Evolutionary conservation across 2,888 invertebrate genomes (phyloP).

Genomic region (Cheiracanthium punctorium): DNA sequence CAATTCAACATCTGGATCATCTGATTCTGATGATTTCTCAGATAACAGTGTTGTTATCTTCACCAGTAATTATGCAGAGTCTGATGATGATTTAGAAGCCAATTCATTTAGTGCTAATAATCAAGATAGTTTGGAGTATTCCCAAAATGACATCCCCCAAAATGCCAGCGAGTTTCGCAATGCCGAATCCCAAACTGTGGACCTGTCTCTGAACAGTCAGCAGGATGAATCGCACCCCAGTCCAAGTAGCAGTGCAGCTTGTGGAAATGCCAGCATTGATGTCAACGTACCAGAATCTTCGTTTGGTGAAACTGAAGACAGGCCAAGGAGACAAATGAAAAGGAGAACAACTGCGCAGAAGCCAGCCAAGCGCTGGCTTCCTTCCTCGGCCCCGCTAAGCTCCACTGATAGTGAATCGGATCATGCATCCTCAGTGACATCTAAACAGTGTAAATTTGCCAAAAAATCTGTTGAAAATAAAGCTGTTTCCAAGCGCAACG

Average conservation of each 20-base stretch:
- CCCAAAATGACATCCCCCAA: not conserved
- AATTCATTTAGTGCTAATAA: not conserved
- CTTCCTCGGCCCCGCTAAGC: not conserved
- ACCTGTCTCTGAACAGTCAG: not conserved
- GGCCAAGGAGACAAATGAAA: not conserved
- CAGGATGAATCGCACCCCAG: not conserved
- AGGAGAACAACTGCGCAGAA: not conserved
- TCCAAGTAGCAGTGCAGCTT: not conserved
- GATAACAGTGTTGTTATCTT: not conserved
- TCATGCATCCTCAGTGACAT: not conserved
- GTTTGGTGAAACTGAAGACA: not conserved
- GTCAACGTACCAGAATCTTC: not conserved
- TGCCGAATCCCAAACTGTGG: not conserved
- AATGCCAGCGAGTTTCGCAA: not conserved
- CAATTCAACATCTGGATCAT: not conserved
- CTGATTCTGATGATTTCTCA: not conserved
- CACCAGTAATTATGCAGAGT: not conserved
- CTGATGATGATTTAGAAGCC: not conserved
- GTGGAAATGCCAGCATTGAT: not conserved
- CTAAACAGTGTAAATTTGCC: not conserved
- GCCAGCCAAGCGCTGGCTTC: constrained; percentile 23
- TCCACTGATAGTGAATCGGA: constrained; percentile 40
- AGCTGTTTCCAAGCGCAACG: not conserved
- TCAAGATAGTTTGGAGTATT: not conserved
- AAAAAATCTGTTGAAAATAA: not conserved